phyloP scores from a whole-genome alignment of 2,113 vertebrate species.

The Chamaea fasciata region DNA sequence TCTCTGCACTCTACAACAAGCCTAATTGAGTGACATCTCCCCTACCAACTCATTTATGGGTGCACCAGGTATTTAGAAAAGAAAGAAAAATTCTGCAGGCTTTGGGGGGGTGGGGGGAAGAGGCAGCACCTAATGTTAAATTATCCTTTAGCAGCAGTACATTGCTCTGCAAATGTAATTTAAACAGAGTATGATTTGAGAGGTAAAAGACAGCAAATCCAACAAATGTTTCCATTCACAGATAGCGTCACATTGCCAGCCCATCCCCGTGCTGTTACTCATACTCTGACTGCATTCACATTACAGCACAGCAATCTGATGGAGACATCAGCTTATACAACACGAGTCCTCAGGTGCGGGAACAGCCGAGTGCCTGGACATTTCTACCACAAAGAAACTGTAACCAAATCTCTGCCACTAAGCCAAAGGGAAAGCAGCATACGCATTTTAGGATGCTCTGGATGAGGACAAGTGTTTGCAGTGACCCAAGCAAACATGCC shows the following conservation, averaged over 20 bases:
- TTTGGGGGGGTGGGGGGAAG: accelerated
- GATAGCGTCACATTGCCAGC: not conserved
- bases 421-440: not conserved
- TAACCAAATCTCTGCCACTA: not conserved
- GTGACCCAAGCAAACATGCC: not conserved
- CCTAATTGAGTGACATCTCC: not conserved
- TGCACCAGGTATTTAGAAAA: not conserved
- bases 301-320: not conserved
- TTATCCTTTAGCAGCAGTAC: not conserved
- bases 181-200: not conserved
- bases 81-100: not conserved
- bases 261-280: not conserved
- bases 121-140: not conserved
- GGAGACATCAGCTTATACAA: not conserved
- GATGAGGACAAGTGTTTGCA: not conserved
- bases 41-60: not conserved
- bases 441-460: accelerated
- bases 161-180: not conserved
- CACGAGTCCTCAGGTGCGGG: not conserved
- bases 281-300: not conserved
- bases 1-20: not conserved
- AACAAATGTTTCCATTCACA: not conserved
- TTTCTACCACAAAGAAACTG: not conserved
- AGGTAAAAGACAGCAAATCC: not conserved
- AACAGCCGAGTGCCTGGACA: not conserved